Evolutionary conservation across 2,888 invertebrate genomes (phyloP).

Genomic region (Piscicola geometra): DNA sequence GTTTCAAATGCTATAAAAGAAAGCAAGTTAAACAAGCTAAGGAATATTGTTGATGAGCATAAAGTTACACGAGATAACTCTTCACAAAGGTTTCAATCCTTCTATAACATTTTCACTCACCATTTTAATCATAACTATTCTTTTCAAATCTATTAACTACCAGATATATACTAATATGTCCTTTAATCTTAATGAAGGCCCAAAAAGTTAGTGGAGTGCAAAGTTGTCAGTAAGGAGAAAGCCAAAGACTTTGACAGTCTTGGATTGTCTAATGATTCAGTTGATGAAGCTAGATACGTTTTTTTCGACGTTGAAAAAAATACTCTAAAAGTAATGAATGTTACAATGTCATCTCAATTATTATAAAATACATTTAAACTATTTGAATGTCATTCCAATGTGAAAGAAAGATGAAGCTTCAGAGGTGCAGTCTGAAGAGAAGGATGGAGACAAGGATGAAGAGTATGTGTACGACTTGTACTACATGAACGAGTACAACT

Average conservation of each 20-base stretch:
- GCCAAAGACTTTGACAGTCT: neutral
- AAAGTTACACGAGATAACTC: too few species aligned
- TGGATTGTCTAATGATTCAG: neutral
- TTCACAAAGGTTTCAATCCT: neutral
- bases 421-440: neutral
- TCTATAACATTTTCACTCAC: too few species aligned
- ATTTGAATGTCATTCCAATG: neutral
- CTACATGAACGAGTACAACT: conserved; percentile 3
- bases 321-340: neutral
- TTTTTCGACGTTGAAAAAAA: conserved; percentile 5
- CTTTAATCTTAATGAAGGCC: neutral
- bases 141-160: neutral
- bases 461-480: conserved; percentile 3
- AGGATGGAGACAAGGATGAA: neutral
- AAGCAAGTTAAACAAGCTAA: neutral
- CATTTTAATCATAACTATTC: neutral
- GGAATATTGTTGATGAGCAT: neutral
- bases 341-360: neutral
- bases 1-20: conserved; percentile 3
- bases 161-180: neutral
- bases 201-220: neutral
- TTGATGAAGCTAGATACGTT: neutral
- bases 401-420: neutral
- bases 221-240: neutral
- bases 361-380: neutral